phyloP scores from a whole-genome alignment of 2,113 vertebrate genomes.

The Leptosomus discolor region DNA sequence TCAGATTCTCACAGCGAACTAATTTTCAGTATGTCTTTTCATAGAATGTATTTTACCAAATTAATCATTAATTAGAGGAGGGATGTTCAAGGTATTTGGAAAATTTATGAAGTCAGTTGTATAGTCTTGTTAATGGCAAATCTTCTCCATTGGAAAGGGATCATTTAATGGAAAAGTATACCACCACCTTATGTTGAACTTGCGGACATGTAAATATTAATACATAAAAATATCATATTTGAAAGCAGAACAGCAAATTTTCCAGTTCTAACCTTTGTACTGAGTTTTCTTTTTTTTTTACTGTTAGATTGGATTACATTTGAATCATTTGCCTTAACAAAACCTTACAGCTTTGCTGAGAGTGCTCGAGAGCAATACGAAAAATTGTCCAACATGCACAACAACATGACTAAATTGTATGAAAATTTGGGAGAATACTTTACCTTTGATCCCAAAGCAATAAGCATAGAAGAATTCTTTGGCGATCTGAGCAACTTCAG shows the following conservation, averaged over 20 bases:
- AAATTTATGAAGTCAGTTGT: not conserved
- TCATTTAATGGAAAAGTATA: not conserved
- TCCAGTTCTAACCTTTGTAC: not conserved
- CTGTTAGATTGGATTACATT: not conserved
- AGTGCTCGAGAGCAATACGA: constrained; percentile 90
- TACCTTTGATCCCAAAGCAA: constrained; percentile 86
- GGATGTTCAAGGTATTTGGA: not conserved
- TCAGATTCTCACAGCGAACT: not conserved
- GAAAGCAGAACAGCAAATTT: not conserved
- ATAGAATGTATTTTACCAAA: not conserved
- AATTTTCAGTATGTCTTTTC: not conserved
- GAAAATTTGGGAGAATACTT: constrained; percentile 91
- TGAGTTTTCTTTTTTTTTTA: not conserved
- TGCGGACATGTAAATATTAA: not conserved
- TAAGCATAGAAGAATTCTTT: constrained; percentile 93
- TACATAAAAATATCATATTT: not conserved
- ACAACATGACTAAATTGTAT: constrained; percentile 94
- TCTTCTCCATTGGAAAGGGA: not conserved
- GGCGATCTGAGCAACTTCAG: constrained; percentile 91
- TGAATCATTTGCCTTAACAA: constrained; percentile 79
- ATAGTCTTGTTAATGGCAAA: not conserved
- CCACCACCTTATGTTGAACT: not conserved
- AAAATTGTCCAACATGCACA: constrained; percentile 92
- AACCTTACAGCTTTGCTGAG: constrained; percentile 88
- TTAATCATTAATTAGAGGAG: not conserved